A percentile compares a stretch with the other conserved stretches of the same genome.
Evolutionary conservation across 1,140 invertebrate genomes (phyloP).

Genomic region (Drosophila pseudoobscura): DNA sequence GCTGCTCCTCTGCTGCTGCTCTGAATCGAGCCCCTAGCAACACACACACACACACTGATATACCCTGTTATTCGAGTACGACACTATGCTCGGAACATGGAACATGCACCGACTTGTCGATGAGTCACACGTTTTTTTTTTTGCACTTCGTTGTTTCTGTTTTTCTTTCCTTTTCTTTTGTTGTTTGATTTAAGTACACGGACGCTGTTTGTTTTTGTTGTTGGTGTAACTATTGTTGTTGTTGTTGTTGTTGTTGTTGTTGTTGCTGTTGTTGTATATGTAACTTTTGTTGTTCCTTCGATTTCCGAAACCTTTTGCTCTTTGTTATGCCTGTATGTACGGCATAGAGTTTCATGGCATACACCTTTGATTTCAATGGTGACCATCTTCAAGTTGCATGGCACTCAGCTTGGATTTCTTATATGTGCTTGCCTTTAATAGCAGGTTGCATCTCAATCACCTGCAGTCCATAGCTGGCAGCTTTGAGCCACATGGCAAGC

Average conservation of each 20-base stretch:
- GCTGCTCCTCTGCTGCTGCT: constrained; percentile 25
- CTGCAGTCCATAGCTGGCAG: too few relatives aligned
- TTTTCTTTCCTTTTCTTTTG: too few relatives aligned
- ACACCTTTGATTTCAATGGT: too few relatives aligned
- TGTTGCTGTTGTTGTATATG: constrained; percentile 28
- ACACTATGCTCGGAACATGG: constrained; percentile 15
- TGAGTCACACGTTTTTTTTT: constrained; percentile 57
- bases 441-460: too few relatives aligned
- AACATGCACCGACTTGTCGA: constrained; percentile 64
- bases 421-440: too few relatives aligned
- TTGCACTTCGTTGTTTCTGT: constrained; percentile 37
- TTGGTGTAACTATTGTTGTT: constrained; percentile 52
- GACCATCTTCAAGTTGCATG: too few relatives aligned
- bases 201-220: constrained; percentile 14
- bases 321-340: constrained; percentile 33
- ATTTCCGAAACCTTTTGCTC: constrained; percentile 67
- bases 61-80: background rate
- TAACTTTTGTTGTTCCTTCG: constrained; percentile 56
- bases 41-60: constrained; percentile 13
- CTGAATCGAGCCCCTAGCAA: constrained; percentile 51
- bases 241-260: constrained; percentile 17
- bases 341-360: too few relatives aligned
- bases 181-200: constrained; percentile 1
- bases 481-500: background rate
- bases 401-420: too few relatives aligned